phyloP scores from a whole-genome alignment of 1,140 invertebrate species.

The Lasaia peninsularis region DNA sequence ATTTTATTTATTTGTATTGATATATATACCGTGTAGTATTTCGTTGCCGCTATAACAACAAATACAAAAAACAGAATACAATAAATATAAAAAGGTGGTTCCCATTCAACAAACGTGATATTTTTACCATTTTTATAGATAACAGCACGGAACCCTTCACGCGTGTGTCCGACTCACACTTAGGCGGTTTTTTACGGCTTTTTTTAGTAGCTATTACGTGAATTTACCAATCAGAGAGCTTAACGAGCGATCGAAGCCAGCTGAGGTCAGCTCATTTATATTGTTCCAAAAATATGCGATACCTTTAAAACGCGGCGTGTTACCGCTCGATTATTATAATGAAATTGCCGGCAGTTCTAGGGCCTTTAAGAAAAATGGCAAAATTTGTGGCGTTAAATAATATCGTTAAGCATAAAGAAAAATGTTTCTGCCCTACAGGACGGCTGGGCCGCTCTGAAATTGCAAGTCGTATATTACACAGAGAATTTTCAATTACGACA shows the following conservation, averaged over 20 bases:
- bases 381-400: constrained; percentile 76
- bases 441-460: constrained; percentile 54
- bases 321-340: constrained; percentile 69
- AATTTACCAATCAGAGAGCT: neutral
- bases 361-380: constrained; percentile 64
- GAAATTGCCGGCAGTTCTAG: constrained; percentile 61
- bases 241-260: neutral
- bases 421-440: constrained; percentile 60
- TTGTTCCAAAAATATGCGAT: constrained; percentile 7
- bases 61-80: too few species aligned
- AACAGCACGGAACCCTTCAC: too few species aligned
- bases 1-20: too few species aligned
- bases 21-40: too few species aligned
- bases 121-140: too few species aligned
- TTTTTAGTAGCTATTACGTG: too few species aligned
- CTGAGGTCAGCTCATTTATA: constrained; percentile 8
- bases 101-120: too few species aligned
- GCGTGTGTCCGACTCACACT: too few species aligned
- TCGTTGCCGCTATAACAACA: too few species aligned
- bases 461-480: constrained; percentile 72
- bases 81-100: too few species aligned
- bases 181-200: too few species aligned
- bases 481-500: constrained; percentile 75
- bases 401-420: constrained; percentile 72
- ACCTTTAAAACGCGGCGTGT: constrained; percentile 27